phyloP scores from a whole-genome alignment of 2,797 vertebrate species.

The Lagodon rhomboides region DNA sequence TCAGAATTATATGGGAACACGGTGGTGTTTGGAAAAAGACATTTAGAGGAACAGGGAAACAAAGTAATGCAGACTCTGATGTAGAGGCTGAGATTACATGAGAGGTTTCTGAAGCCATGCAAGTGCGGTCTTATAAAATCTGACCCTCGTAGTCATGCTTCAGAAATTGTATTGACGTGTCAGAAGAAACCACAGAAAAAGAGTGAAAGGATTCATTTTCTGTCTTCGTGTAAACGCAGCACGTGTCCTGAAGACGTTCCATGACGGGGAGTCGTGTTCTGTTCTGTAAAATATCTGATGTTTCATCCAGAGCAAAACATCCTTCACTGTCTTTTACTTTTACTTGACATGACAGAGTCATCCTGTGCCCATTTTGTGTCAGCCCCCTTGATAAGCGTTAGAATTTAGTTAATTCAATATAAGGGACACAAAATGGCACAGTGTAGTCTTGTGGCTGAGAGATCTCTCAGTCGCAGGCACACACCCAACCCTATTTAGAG shows the following conservation, averaged over 20 bases:
- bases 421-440: constrained; percentile 72
- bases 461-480: constrained; percentile 49
- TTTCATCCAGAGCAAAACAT: constrained; percentile 63
- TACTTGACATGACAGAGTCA: constrained; percentile 51
- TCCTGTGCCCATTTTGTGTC: constrained; percentile 71
- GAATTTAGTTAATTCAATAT: constrained; percentile 49
- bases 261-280: constrained; percentile 57
- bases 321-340: constrained; percentile 58
- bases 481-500: constrained; percentile 68
- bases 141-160: constrained; percentile 10
- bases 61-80: constrained; percentile 7
- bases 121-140: constrained; percentile 11
- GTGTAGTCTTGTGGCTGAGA: constrained; percentile 55
- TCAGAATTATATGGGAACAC: constrained; percentile 1
- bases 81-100: background rate
- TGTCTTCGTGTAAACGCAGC: constrained; percentile 61
- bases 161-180: constrained; percentile 24
- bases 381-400: constrained; percentile 41
- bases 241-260: constrained; percentile 42
- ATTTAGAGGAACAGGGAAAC: background rate
- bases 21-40: background rate
- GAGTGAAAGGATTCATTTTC: constrained; percentile 48
- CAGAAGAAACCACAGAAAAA: constrained; percentile 32
- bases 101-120: constrained; percentile 25
- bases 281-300: constrained; percentile 64